Evolutionary conservation across 2,113 vertebrate genomes (phyloP).

Genomic region (Pseudorasbora parva): DNA sequence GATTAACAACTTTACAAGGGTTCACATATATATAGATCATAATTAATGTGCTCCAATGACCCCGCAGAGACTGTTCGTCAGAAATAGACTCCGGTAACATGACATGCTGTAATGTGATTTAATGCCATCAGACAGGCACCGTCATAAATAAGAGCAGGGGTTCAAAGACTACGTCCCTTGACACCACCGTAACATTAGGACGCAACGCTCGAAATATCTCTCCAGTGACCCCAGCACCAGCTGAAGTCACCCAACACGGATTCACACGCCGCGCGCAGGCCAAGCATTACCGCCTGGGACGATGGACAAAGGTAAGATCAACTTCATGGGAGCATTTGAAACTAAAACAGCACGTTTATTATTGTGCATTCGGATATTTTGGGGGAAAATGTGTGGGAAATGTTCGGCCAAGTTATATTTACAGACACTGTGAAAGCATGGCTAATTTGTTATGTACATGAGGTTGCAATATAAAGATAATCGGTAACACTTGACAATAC

Average conservation of each 20-base stretch:
- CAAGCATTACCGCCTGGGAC: conserved; percentile 30
- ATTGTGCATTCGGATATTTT: neutral
- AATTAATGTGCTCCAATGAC: neutral
- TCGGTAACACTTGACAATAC: too few species aligned
- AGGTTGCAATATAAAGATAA: neutral
- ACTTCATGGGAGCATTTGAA: neutral
- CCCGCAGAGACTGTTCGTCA: neutral
- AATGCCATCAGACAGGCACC: conserved; percentile 16
- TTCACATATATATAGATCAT: neutral
- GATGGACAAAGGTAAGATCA: conserved; percentile 51
- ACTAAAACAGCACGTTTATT: neutral
- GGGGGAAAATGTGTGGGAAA: neutral
- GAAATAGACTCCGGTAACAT: conserved; percentile 33
- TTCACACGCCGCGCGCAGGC: neutral
- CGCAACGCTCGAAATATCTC: conserved; percentile 40
- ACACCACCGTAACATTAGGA: conserved; percentile 46
- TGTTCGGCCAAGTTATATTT: neutral
- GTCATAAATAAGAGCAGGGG: conserved; percentile 42
- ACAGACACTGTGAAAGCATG: neutral
- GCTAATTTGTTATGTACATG: neutral
- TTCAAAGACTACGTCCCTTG: conserved; percentile 26
- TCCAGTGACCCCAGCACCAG: conserved; percentile 17
- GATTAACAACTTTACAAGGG: neutral
- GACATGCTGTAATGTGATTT: conserved; percentile 35
- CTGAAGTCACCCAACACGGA: conserved; percentile 22